Conservation (phyloP, 2,113 vertebrate genomes). For the Epinephelus lanceolatus region DNA sequence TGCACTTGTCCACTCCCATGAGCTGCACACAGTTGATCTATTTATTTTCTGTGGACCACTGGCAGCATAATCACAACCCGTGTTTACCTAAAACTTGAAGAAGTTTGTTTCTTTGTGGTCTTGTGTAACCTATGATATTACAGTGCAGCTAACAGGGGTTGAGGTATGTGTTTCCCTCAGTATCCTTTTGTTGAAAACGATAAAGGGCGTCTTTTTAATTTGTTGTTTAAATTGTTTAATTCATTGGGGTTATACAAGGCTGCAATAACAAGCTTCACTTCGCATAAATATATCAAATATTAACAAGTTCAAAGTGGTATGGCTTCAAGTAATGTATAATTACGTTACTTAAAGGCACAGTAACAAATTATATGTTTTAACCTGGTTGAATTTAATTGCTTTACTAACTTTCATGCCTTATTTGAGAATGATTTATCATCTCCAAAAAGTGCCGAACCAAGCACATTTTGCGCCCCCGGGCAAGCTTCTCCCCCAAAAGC, state of each 20-base stretch:
- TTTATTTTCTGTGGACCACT: constrained; percentile 46
- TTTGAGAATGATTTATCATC: neutral
- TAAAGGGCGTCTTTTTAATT: neutral
- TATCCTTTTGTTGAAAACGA: neutral
- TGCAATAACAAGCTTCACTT: neutral
- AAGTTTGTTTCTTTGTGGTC: neutral
- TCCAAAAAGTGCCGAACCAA: too few species aligned
- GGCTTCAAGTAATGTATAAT: neutral
- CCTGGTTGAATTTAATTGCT: neutral
- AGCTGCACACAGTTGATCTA: constrained; percentile 49
- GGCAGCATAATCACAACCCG: neutral
- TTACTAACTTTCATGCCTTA: neutral
- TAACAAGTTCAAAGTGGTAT: neutral
- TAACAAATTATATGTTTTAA: neutral
- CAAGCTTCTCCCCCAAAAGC: too few species aligned
- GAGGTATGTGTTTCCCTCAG: too few species aligned
- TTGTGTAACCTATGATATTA: neutral
- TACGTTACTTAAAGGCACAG: neutral
- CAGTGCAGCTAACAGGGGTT: neutral
- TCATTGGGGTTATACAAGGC: neutral
- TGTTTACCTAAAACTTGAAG: constrained; percentile 10
- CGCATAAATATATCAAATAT: neutral
- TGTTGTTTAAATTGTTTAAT: neutral
- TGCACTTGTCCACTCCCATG: constrained; percentile 56
- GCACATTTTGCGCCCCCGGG: too few species aligned